Evolutionary conservation across 1,140 invertebrate genomes (phyloP).

Genomic region (Drosophila aff.): DNA sequence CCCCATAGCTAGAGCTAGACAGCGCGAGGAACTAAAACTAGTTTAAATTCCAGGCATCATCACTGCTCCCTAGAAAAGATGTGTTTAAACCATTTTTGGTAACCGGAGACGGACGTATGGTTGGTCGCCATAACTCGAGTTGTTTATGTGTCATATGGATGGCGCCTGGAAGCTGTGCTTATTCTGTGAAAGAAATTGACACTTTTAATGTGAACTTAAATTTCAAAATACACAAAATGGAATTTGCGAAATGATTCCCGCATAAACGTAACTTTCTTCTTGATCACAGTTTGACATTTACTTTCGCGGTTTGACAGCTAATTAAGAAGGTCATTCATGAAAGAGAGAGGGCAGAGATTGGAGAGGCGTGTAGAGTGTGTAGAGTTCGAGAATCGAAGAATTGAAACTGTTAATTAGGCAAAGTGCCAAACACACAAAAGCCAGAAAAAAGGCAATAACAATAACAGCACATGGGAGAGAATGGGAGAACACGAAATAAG

Average conservation of each 20-base stretch:
- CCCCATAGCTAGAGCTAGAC: too few species aligned
- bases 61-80: not conserved
- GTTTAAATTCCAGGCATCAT: not conserved
- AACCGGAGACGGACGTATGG: conserved; percentile 4
- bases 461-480: conserved; percentile 10
- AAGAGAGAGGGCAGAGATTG: not conserved
- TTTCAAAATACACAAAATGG: not conserved
- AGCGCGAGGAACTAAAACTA: not conserved
- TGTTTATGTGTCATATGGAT: not conserved
- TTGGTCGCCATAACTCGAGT: not conserved
- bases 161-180: conserved; percentile 1
- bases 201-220: not conserved
- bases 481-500: conserved; percentile 26
- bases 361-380: not conserved
- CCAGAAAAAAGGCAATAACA: conserved; percentile 5
- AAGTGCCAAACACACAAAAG: conserved; percentile 21
- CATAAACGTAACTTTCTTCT: not conserved
- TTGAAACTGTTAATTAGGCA: conserved; percentile 30
- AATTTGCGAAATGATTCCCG: not conserved
- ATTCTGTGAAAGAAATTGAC: conserved; percentile 11
- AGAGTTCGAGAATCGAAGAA: conserved; percentile 10
- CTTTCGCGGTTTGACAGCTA: conserved; percentile 7
- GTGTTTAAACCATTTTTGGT: conserved; percentile 2
- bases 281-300: conserved; percentile 20
- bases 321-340: conserved; percentile 32